Conservation (phyloP, 1,140 invertebrate genomes). For the Physella acuta region DNA sequence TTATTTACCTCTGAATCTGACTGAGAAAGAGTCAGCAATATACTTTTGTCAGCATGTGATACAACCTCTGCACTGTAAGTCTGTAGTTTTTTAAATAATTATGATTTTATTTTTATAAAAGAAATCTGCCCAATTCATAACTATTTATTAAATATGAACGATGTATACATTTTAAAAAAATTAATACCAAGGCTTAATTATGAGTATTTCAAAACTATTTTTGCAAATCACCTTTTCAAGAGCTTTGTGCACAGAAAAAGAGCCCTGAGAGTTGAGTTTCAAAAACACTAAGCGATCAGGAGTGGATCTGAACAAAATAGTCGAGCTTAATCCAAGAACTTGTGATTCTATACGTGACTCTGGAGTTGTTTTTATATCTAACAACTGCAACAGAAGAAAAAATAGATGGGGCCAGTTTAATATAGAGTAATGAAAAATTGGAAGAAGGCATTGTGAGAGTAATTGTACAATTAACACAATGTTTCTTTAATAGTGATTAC, state of each 20-base stretch:
- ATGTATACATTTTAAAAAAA: no score
- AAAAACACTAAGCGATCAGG: constrained; percentile 1
- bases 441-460: no score
- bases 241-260: constrained; percentile 10
- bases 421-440: no score
- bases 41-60: constrained; percentile 30
- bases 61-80: constrained; percentile 35
- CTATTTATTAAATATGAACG: no score
- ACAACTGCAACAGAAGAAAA: neutral
- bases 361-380: neutral
- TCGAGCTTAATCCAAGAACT: constrained; percentile 11
- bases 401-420: no score
- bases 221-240: constrained; percentile 14
- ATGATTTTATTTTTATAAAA: no score
- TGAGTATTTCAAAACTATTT: no score
- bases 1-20: constrained; percentile 30
- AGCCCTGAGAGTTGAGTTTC: constrained; percentile 2
- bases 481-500: no score
- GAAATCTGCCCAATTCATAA: no score
- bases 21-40: constrained; percentile 36
- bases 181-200: no score
- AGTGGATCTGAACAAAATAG: constrained; percentile 16
- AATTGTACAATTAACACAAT: no score
- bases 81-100: no score
- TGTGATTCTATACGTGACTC: constrained; percentile 10